Conservation (phyloP, 2,113 vertebrate species). For the Ptychochromis oligacanthus region DNA sequence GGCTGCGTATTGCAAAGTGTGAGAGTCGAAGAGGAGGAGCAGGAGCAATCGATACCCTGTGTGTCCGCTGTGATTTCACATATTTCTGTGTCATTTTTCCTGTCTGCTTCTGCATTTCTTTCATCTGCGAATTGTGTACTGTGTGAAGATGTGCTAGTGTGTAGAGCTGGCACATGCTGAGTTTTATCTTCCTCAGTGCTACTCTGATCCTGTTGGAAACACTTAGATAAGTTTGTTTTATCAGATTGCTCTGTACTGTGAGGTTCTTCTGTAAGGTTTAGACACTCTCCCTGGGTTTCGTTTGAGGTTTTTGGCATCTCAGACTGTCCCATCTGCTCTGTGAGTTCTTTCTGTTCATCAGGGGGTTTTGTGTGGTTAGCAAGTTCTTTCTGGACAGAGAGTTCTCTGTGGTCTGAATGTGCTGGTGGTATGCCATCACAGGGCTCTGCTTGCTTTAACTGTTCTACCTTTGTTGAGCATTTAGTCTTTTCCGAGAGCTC, state of each 20-base stretch:
- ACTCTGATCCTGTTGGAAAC: conserved; percentile 45
- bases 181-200: conserved; percentile 42
- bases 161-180: conserved; percentile 16
- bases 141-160: conserved; percentile 24
- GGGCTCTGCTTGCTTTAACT: conserved; percentile 29
- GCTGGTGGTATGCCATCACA: conserved; percentile 28
- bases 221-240: conserved; percentile 28
- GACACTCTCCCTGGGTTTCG: conserved; percentile 28
- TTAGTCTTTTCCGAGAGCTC: conserved; percentile 33
- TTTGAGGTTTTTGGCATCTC: conserved; percentile 37
- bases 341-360: conserved; percentile 25
- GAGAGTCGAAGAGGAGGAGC: conserved; percentile 51
- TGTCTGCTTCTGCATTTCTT: conserved; percentile 33
- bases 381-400: conserved; percentile 28
- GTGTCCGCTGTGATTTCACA: conserved; percentile 46
- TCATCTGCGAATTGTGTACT: conserved; percentile 48
- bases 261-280: conserved; percentile 33
- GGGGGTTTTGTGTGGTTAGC: conserved; percentile 27
- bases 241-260: conserved; percentile 32
- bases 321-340: conserved; percentile 31
- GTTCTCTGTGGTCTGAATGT: conserved; percentile 40
- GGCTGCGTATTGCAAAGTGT: conserved; percentile 36
- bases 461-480: conserved; percentile 11
- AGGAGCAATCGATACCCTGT: conserved; percentile 48
- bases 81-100: conserved; percentile 28